These are phyloP conservation scores for Palythoa heliodiscus DNA, from an alignment of 92 coral and sea anemone species.

Conservation along the genomic window DNA sequence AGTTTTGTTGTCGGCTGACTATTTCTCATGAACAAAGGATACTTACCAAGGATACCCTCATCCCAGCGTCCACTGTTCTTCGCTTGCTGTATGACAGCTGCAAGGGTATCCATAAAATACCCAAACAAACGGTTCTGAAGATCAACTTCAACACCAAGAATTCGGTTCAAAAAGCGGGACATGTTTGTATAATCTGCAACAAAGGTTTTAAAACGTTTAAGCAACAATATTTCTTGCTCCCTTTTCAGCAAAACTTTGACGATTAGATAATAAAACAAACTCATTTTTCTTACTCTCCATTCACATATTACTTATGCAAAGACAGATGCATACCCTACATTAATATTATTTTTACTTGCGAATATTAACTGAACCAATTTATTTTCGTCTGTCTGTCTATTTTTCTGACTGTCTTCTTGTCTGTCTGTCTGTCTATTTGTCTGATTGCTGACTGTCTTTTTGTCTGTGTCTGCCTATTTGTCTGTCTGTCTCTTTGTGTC, in stretches of 20 bases:
- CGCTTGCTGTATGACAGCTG: slow-evolving; percentile 92
- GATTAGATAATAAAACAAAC: not conserved
- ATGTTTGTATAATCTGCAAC: slow-evolving; percentile 83
- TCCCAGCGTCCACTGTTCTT: slow-evolving; percentile 92
- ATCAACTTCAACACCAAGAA: slow-evolving; percentile 91
- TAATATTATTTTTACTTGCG: no score
- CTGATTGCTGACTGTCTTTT: no score
- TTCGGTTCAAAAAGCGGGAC: slow-evolving; percentile 93
- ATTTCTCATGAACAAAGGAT: not conserved
- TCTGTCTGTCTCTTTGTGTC: no score
- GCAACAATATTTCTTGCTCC: not conserved
- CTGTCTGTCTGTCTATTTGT: no score
- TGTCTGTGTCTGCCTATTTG: no score
- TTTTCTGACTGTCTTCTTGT: not conserved
- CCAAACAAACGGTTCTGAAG: slow-evolving; percentile 91
- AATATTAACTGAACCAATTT: no score
- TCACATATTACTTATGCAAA: no score
- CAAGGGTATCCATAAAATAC: slow-evolving; percentile 82
- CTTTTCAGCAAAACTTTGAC: not conserved
- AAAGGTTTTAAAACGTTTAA: not conserved
- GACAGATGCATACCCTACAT: no score
- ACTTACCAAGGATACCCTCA: slow-evolving; percentile 91
- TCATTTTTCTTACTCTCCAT: not conserved
- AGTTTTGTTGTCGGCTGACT: no score
- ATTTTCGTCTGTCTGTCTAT: not conserved